Percentiles rank a stretch among this genome's conserved stretches.
Evolutionary conservation across 2,113 vertebrate species (phyloP).

Genomic region (Tachysurus vachellii): DNA sequence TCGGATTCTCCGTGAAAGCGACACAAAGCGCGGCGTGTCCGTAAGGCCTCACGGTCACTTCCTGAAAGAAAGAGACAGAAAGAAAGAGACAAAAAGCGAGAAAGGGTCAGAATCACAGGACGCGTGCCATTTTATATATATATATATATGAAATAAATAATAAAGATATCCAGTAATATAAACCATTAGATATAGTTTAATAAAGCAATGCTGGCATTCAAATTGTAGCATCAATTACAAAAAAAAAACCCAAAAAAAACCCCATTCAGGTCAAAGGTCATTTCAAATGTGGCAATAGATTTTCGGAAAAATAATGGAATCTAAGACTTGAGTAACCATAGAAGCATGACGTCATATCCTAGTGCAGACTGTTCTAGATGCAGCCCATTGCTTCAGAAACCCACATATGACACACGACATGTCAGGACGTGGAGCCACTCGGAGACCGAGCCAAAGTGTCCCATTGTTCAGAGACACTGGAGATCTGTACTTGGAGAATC

Average conservation of each 20-base stretch:
- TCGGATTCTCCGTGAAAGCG: slow-evolving; percentile 73
- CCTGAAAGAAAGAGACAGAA: slow-evolving; percentile 73
- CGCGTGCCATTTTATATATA: slow-evolving; percentile 46
- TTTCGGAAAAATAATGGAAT: neutral
- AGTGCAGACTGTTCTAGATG: slow-evolving; percentile 5
- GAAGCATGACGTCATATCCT: neutral
- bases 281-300: neutral
- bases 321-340: neutral
- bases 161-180: too few relatives aligned
- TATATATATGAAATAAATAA: neutral
- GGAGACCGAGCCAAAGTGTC: slow-evolving; percentile 59
- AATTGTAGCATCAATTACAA: neutral
- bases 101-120: slow-evolving; percentile 63
- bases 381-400: slow-evolving; percentile 2
- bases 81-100: slow-evolving; percentile 61
- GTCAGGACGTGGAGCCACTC: slow-evolving; percentile 53
- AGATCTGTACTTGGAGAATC: slow-evolving; percentile 59
- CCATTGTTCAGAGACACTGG: slow-evolving; percentile 69
- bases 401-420: slow-evolving; percentile 40
- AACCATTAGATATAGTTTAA: neutral
- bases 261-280: slow-evolving; percentile 8
- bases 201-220: neutral
- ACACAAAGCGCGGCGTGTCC: slow-evolving; percentile 84
- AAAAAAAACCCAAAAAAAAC: neutral
- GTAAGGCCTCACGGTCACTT: slow-evolving; percentile 99